A percentile compares a stretch with the other conserved stretches of the same genome.
phyloP scores from a whole-genome alignment of 1,140 invertebrate species.

The Geopemphigus sp. region DNA sequence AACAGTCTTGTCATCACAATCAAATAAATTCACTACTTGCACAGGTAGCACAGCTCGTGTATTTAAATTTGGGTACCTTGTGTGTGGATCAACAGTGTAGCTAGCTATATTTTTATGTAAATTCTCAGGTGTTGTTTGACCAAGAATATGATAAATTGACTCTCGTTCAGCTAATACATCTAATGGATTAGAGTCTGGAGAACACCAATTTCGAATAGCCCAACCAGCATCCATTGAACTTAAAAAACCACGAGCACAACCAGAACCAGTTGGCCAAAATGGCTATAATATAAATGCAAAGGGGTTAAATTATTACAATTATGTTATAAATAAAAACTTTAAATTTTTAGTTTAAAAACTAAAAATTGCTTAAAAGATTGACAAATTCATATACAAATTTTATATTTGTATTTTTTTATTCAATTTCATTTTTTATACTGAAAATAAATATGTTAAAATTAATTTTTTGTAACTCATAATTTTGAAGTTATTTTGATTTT shows the following conservation, averaged over 20 bases:
- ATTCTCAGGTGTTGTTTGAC: conserved; percentile 96
- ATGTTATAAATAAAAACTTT: not conserved
- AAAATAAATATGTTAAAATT: too few relatives aligned
- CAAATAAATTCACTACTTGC: conserved; percentile 64
- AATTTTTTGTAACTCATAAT: too few relatives aligned
- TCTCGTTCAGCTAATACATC: conserved; percentile 91
- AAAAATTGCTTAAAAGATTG: too few relatives aligned
- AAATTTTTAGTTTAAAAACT: too few relatives aligned
- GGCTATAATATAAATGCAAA: conserved; percentile 63
- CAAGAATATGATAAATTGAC: conserved; percentile 84
- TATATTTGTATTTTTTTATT: too few relatives aligned
- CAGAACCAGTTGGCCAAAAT: conserved; percentile 98
- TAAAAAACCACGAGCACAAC: conserved; percentile 94
- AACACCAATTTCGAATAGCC: conserved; percentile 84
- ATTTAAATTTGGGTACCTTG: conserved; percentile 65
- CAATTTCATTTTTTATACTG: too few relatives aligned
- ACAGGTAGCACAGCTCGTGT: conserved; percentile 63
- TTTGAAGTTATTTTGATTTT: too few relatives aligned
- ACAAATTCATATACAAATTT: too few relatives aligned
- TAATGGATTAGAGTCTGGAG: conserved; percentile 65
- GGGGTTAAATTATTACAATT: not conserved
- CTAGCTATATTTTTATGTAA: conserved; percentile 81
- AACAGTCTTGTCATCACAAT: conserved; percentile 62
- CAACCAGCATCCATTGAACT: conserved; percentile 94
- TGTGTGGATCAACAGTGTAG: conserved; percentile 88